Base-by-base conservation (phyloP, 1,140 invertebrate species). In the Aphidius gifuensis region DNA sequence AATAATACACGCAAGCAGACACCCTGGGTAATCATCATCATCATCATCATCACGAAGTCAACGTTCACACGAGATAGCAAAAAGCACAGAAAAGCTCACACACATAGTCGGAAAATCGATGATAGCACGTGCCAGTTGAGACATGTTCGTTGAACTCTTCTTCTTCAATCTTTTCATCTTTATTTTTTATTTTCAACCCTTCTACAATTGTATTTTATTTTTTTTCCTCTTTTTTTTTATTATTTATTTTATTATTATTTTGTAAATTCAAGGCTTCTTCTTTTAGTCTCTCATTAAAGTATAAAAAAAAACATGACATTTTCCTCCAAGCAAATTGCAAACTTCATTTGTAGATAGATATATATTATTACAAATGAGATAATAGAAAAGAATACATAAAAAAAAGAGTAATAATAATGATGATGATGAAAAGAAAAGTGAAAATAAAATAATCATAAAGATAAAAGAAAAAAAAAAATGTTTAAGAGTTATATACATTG, bases 171-270 rank as follows among this genome's bases (percentile, higher is more conserved):
- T 57, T 21, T 58, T 44, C 42, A 49, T 39, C 58, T 16, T 49
- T 47, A 39, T 39, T 32, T 50, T 59, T 16, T 43, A 45, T 23
- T 11, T 43, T 58, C 48, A 58, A 54, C 43, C 46, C 50, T 54
- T 32, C 16, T 58, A 48, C 50, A 54, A 40, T 53, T 32, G 16
- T 49, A 49, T 57, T 56, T 44, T 11, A 42, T 38, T 55, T 40
- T 53, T 46, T 51, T 57, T 45, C 40, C 44, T 21, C 54, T 67
- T 66, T 64, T 66, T 66, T 67, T 61, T 64, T 59, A 59, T 16
- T 16, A 16, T 64, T 61, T 56, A 55, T 61, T 62, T 63, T 47
- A 58, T 16, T 5, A 51, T 53, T 49, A 16, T 54, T 61, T 51
- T 45, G 23, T 32, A 32, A 32, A 32, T 32, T 32, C 23, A 32